These are phyloP conservation scores for Leptopilina clavipes DNA, from an alignment of 1,140 invertebrate genomes.

Conservation along the genomic window DNA sequence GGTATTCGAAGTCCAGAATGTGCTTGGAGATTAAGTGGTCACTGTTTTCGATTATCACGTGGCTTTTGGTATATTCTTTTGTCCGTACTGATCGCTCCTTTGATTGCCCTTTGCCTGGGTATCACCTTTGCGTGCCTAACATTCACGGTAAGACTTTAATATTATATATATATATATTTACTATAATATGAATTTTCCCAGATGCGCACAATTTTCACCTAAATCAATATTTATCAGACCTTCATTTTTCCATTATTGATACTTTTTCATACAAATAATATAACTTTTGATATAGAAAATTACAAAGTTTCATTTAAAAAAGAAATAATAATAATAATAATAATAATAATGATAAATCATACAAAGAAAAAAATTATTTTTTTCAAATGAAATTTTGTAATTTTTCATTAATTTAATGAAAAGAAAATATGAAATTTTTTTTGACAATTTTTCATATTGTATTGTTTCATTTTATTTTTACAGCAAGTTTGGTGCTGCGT, in stretches of 20 bases:
- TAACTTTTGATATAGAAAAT: too few species aligned
- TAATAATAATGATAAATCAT: too few species aligned
- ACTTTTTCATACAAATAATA: too few species aligned
- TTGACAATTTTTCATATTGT: constrained; percentile 9
- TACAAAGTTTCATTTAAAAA: too few species aligned
- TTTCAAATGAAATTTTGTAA: too few species aligned
- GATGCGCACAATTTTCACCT: too few species aligned
- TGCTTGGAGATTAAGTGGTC: constrained; percentile 83
- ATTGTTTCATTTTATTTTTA: constrained; percentile 61
- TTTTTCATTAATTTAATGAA: too few species aligned
- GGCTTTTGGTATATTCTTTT: constrained; percentile 83
- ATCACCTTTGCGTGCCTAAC: constrained; percentile 84
- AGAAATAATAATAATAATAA: too few species aligned
- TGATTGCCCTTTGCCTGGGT: constrained; percentile 81
- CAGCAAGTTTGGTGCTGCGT: constrained; percentile 85
- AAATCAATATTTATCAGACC: neutral
- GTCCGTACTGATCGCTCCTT: constrained; percentile 80
- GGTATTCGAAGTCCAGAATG: constrained; percentile 83
- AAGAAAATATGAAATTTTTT: too few species aligned
- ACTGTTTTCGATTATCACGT: constrained; percentile 81
- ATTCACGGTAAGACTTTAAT: constrained; percentile 78
- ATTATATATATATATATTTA: neutral
- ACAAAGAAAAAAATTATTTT: too few species aligned
- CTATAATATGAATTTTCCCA: too few species aligned
- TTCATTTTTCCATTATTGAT: too few species aligned